Base-by-base conservation (phyloP, 2,888 invertebrate genomes). In the Pristionchus fissidentatus region DNA sequence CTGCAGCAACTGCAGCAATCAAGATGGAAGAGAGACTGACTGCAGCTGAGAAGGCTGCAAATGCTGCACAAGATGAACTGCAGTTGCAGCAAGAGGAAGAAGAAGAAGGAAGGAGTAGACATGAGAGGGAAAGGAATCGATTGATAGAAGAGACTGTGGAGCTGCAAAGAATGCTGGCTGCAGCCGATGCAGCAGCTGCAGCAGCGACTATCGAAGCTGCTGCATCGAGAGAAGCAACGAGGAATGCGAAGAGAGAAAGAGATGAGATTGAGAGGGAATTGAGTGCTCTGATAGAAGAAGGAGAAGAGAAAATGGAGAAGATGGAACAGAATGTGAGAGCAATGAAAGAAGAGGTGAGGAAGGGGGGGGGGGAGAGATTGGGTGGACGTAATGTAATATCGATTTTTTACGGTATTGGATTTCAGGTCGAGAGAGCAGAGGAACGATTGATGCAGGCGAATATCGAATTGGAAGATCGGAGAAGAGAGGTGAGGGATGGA, bases 171-270 rank as follows among this genome's bases (percentile, higher is more conserved):
- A 82, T 43, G 66, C 49, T 70, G 41, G 41, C 70, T 70, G 70
- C 70, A 43, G 41, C 70, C 70, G 70, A 57, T 43, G 80, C 52
- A 80, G 57, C 52, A 80, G 35, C 80, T 38, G 60, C 52, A n/a
- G 43, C 38, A 29, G 26, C 35, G 1, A 57, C 43, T 22, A n/a
- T 10, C 5, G 57, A 55, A 41, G 55, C 43, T 0, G 70, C 70
- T 43, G 70, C 70, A 70, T 22, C 70, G n/a, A 70, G 70, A 26
- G 70, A 70, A 15, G 41, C 70, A 19, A 70, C 70, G 32, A 29
- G 43, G 29, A 26, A 7, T 32, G 70, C 70, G n/a, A 70, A 70
- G 70, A 70, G 70, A 41, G 70, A 70, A 26, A 41, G 70, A 15
- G 41, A 70, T 26, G 41, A 41, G 41, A 70, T 70, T 10, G 70